Conservation (phyloP, 2,888 invertebrate genomes). For the Mythimna pallens region DNA sequence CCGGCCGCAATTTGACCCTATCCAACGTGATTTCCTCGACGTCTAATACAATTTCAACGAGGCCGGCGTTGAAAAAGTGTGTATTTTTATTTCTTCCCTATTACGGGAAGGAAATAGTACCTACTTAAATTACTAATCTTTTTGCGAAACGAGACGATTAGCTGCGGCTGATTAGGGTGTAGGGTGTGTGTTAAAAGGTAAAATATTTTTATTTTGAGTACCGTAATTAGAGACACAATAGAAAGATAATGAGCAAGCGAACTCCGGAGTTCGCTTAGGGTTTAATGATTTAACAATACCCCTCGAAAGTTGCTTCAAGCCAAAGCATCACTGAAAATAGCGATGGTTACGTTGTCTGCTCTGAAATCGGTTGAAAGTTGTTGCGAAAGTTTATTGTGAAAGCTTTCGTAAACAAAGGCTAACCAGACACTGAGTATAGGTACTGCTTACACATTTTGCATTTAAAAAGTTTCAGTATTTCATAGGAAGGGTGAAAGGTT, state of each 20-base stretch:
- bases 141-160: background rate
- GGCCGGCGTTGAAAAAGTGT: background rate
- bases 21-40: conserved; percentile 22
- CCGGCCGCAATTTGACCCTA: conserved; percentile 19
- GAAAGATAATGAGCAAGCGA: too few relatives aligned
- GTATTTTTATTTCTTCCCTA: conserved; percentile 17
- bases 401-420: background rate
- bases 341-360: background rate
- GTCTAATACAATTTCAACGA: conserved; percentile 24
- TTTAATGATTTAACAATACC: background rate
- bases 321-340: background rate
- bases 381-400: background rate
- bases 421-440: background rate
- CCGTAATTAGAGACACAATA: too few relatives aligned
- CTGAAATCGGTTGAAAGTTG: background rate
- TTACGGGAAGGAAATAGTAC: conserved; percentile 9
- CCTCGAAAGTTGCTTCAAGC: background rate
- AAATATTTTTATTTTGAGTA: too few relatives aligned
- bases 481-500: background rate
- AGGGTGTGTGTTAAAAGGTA: background rate
- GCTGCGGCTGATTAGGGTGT: conserved; percentile 3
- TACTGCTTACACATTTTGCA: background rate
- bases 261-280: too few relatives aligned
- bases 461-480: background rate
- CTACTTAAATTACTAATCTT: conserved; percentile 5